Evolutionary conservation across 1,140 invertebrate species (phyloP).

Genomic region (Drosophila paulistorum): DNA sequence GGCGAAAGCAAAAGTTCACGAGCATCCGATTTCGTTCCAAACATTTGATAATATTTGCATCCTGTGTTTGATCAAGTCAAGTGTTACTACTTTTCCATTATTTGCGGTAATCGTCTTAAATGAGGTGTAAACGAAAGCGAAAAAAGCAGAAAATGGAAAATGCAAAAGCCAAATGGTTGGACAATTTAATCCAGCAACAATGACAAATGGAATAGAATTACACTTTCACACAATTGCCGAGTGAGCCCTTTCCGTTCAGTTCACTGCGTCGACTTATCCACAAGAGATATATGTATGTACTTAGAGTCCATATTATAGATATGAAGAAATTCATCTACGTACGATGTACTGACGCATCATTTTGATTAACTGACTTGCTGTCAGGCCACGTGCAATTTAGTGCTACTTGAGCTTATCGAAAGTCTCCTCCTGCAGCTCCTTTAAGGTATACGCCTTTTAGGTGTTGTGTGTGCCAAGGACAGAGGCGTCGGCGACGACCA

Average conservation of each 20-base stretch:
- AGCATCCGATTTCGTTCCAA: background rate
- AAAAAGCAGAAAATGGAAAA: conserved; percentile 25
- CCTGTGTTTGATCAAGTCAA: conserved; percentile 35
- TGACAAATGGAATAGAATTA: conserved; percentile 54
- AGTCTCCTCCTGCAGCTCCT: conserved; percentile 25
- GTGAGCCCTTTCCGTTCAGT: background rate
- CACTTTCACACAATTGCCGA: conserved; percentile 46
- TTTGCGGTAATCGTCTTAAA: conserved; percentile 58
- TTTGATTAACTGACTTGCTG: too few species aligned
- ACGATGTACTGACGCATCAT: too few species aligned
- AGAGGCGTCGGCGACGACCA: conserved; percentile 45
- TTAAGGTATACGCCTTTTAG: conserved; percentile 65
- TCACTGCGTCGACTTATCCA: background rate
- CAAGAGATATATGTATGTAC: background rate
- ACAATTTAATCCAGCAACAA: conserved; percentile 55
- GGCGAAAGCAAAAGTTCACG: too few species aligned
- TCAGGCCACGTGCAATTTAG: background rate
- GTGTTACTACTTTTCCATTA: conserved; percentile 8
- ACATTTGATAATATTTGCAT: background rate
- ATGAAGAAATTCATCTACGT: background rate
- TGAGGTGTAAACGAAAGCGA: conserved; percentile 57
- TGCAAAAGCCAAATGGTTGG: conserved; percentile 49
- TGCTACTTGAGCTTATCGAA: conserved; percentile 49
- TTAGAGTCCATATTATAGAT: background rate
- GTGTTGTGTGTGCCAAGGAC: conserved; percentile 43